Base-by-base conservation (phyloP, 1,140 invertebrate genomes). In the Drosophila setifemur region DNA sequence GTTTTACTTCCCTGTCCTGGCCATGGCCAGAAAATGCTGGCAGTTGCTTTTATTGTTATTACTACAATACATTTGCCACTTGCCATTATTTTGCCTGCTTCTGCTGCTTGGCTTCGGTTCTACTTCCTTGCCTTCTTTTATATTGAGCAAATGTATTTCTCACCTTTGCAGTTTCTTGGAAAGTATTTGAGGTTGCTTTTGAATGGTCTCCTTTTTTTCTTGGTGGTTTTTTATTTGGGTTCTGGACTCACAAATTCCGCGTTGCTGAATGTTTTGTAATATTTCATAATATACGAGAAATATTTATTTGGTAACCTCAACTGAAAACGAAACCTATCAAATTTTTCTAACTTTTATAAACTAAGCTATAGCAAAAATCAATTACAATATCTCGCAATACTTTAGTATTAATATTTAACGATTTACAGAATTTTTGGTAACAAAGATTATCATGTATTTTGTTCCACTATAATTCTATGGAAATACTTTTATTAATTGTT, bases 41-140 rank as follows among this genome's bases (percentile, higher is more conserved):
- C 79, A 78, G 79, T 83, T 78, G 79, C 79, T 83, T 83, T 83
- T 83, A 83, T 83, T 83, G 79, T 83, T 83, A 83, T 83, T 83
- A 83, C 79, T 85, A 83, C 79, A 83, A 83, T 83, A 83, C 79
- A 83, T 83, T 83, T 83, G 79, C 73, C 79, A 83, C 70, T 85
- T 64, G 68, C 70, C 73, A 85, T 79, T 83, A 85, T 83, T 85
- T 73, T 74, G 79, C 77, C 53, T 73, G 75, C 26, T 61, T 61
- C 53, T 60, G 52, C 52, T 33, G n/a, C 12, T 3, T 11, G 54
- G 21, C 53, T 66, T 35, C 14, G 29, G 25, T 33, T 63, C 31
- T 23, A 14, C 47, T 45, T 68, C 31, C 48, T 6, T 23, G 47
- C 60, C 14, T 44, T 45, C 42, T 26, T 43, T 31, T 54, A 31